These are phyloP conservation scores for Trichomycterus rosablanca DNA, from an alignment of 2,113 vertebrate genomes.

Conservation along the genomic window DNA sequence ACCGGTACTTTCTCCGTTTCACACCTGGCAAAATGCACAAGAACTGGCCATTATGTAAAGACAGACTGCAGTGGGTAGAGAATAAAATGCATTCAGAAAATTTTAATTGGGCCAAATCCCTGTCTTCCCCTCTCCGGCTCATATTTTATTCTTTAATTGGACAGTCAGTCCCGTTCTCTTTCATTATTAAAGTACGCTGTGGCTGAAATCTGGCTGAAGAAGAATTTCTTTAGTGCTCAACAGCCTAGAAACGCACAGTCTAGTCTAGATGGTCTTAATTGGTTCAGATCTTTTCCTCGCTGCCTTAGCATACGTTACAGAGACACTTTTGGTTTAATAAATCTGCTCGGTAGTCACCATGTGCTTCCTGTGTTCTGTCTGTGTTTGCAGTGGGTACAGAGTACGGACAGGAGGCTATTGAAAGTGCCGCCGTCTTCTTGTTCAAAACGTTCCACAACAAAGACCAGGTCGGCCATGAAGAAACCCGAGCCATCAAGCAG, in stretches of 20 bases:
- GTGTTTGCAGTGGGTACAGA: conserved; percentile 80
- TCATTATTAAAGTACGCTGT: conserved; percentile 42
- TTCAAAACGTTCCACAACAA: conserved; percentile 86
- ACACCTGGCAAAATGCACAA: conserved; percentile 48
- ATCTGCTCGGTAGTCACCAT: neutral
- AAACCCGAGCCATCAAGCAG: conserved; percentile 85
- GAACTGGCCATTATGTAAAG: conserved; percentile 35
- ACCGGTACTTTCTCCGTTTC: conserved; percentile 12
- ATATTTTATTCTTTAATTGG: conserved; percentile 61
- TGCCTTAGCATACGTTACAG: neutral
- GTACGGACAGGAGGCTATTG: conserved; percentile 81
- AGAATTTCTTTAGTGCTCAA: conserved; percentile 52
- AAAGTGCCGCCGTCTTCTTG: conserved; percentile 87
- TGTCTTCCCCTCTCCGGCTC: conserved; percentile 49
- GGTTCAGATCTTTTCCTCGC: neutral
- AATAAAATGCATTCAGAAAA: conserved; percentile 37
- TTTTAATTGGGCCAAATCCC: conserved; percentile 61
- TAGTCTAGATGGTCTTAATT: conserved; percentile 5
- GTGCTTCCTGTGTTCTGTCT: conserved; percentile 15
- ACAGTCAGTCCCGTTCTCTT: conserved; percentile 51
- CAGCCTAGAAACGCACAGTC: conserved; percentile 24
- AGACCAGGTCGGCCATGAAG: conserved; percentile 80
- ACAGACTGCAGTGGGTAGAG: conserved; percentile 15
- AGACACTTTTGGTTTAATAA: neutral
- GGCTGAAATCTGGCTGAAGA: conserved; percentile 48